phyloP scores from a whole-genome alignment of 2,797 vertebrate genomes.

The Manis crassicaudata region DNA sequence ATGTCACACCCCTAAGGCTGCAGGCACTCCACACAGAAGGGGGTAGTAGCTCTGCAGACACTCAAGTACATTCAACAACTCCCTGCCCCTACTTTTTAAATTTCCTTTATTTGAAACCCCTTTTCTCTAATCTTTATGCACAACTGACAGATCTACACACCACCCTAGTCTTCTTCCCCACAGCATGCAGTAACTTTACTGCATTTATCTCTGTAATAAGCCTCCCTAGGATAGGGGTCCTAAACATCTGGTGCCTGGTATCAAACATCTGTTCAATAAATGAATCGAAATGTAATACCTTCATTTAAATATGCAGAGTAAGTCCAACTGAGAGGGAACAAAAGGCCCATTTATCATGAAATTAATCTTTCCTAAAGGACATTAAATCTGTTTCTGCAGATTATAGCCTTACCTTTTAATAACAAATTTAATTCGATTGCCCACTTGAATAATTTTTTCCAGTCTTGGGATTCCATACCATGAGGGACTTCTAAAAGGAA shows the following conservation, averaged over 20 bases:
- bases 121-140: neutral
- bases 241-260: neutral
- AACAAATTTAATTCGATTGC: conserved; percentile 87
- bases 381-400: neutral
- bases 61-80: accelerated
- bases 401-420: conserved; percentile 86
- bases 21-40: too few relatives aligned
- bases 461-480: conserved; percentile 90
- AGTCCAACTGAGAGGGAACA: neutral
- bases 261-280: neutral
- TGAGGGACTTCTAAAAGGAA: conserved; percentile 88
- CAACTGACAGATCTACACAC: too few relatives aligned
- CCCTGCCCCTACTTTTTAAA: neutral
- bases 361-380: neutral
- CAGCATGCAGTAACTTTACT: neutral
- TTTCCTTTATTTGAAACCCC: neutral
- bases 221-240: neutral
- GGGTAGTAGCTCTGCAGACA: neutral
- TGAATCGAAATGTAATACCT: neutral
- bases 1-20: accelerated
- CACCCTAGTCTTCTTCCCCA: too few relatives aligned
- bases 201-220: neutral
- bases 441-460: conserved; percentile 87
- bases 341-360: neutral
- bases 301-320: neutral